A percentile compares a stretch with the other conserved stretches of the same genome.
These are phyloP conservation scores for Irena cyanogastra DNA, from an alignment of 2,113 vertebrate genomes.

Conservation along the genomic window DNA sequence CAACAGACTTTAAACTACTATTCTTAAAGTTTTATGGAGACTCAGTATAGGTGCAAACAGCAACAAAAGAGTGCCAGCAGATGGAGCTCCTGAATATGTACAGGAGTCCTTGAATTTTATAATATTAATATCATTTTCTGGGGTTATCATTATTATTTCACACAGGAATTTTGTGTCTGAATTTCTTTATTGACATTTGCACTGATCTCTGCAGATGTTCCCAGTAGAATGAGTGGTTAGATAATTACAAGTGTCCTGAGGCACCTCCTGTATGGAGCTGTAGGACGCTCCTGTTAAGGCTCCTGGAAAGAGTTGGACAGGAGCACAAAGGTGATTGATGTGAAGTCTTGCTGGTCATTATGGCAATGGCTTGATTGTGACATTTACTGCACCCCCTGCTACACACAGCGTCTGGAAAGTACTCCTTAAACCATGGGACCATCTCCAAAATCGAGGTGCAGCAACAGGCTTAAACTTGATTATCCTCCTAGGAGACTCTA, in stretches of 20 bases:
- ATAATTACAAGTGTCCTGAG: background rate
- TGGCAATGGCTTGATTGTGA: background rate
- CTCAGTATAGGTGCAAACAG: background rate
- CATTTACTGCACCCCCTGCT: background rate
- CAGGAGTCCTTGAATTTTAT: background rate
- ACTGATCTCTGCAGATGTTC: background rate
- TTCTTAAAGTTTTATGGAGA: background rate
- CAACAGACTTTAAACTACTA: background rate
- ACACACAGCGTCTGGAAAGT: background rate
- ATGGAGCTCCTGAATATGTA: background rate
- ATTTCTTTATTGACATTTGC: background rate
- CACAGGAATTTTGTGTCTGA: background rate
- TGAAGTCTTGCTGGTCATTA: accelerated
- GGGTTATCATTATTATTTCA: background rate
- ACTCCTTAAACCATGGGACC: background rate
- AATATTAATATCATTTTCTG: background rate
- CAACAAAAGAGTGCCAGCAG: background rate
- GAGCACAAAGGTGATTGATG: background rate
- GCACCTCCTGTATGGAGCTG: accelerated
- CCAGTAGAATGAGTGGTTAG: background rate
- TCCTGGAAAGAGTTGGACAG: background rate
- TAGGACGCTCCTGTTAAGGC: background rate
- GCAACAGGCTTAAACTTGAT: background rate
- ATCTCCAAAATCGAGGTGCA: background rate
- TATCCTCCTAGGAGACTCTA: background rate